Conservation (phyloP, 92 coral and sea anemone genomes). For the Chrysogorgia sp. region DNA sequence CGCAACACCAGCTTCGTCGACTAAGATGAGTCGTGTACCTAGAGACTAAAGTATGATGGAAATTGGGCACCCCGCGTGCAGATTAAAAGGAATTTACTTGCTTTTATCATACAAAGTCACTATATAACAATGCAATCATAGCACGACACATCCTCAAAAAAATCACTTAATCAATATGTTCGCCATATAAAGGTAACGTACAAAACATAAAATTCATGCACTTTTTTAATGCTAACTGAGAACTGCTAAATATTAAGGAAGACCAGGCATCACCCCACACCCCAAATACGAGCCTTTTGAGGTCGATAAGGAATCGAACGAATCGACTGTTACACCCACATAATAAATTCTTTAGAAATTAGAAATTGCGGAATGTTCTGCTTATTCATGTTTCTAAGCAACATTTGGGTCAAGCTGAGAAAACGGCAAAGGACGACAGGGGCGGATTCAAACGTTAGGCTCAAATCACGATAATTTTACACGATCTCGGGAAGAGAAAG, state of each 20-base stretch:
- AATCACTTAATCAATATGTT: neutral
- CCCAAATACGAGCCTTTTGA: too few relatives aligned
- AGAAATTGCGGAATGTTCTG: conserved; percentile 3
- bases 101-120: neutral
- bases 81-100: neutral
- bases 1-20: neutral
- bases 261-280: too few relatives aligned
- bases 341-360: neutral
- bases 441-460: neutral
- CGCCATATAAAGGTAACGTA: too few relatives aligned
- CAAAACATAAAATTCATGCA: too few relatives aligned
- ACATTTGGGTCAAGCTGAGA: conserved; percentile 17
- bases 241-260: too few relatives aligned
- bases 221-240: too few relatives aligned
- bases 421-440: neutral
- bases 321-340: too few relatives aligned
- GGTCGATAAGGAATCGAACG: too few relatives aligned
- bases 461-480: too few relatives aligned
- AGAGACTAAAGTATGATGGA: conserved; percentile 13
- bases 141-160: neutral
- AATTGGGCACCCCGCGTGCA: conserved; percentile 39
- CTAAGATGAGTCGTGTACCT: neutral
- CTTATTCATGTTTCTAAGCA: neutral
- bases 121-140: neutral
- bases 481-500: too few relatives aligned